phyloP scores from a whole-genome alignment of 2,113 vertebrate species.

The Bufo bufo region DNA sequence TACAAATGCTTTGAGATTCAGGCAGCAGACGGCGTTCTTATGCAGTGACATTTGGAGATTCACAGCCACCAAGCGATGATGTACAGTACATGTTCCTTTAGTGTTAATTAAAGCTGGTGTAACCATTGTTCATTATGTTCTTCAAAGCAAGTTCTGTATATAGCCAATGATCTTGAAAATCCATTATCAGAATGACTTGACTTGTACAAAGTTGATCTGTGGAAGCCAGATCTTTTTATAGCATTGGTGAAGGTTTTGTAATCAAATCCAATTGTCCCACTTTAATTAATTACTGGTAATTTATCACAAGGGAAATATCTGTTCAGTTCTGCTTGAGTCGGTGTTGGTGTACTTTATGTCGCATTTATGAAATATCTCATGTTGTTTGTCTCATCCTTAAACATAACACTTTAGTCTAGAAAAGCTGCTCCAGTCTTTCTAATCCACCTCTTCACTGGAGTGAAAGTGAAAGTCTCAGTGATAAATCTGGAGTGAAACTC shows the following conservation, averaged over 20 bases:
- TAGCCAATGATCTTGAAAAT: neutral
- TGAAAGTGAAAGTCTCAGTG: too few species aligned
- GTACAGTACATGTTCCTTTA: neutral
- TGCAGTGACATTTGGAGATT: constrained; percentile 25
- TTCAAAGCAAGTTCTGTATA: neutral
- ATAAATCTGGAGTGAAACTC: too few species aligned
- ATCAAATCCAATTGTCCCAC: neutral
- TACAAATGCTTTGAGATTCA: constrained; percentile 40
- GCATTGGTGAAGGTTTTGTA: neutral
- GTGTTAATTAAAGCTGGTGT: constrained; percentile 14
- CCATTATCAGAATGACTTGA: neutral
- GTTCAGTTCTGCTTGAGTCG: too few species aligned
- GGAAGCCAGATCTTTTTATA: neutral
- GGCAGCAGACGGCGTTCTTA: neutral
- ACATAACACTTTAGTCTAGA: too few species aligned
- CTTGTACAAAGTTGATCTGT: neutral
- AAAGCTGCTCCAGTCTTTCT: too few species aligned
- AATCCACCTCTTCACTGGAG: too few species aligned
- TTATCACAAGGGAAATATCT: too few species aligned
- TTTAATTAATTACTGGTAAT: too few species aligned
- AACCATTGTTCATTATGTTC: neutral
- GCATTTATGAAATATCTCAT: too few species aligned
- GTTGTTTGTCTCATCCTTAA: too few species aligned
- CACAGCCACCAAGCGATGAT: constrained; percentile 15
- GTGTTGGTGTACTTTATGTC: too few species aligned